Evolutionary conservation across 1,140 invertebrate genomes (phyloP).

Genomic region (Hyles vespertilio): DNA sequence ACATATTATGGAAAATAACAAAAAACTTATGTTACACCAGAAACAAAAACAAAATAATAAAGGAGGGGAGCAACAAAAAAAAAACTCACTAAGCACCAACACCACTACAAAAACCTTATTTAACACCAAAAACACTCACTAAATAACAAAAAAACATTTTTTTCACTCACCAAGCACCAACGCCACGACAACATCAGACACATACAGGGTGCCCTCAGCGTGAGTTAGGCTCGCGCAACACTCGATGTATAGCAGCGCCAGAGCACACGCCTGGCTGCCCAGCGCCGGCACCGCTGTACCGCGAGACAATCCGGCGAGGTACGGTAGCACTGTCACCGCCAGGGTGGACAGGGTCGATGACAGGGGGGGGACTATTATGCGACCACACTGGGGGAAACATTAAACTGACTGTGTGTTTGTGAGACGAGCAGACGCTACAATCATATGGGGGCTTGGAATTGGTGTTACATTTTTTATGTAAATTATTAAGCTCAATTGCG

Average conservation of each 20-base stretch:
- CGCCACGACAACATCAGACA: conserved; percentile 20
- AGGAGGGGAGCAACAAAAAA: no score
- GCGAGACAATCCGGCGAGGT: conserved; percentile 10
- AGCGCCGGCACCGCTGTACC: neutral
- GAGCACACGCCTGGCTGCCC: conserved; percentile 8
- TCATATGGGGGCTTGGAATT: no score
- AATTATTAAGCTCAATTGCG: no score
- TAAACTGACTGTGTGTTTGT: no score
- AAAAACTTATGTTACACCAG: no score
- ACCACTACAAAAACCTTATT: neutral
- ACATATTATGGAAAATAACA: no score
- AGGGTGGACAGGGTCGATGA: neutral
- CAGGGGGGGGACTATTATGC: conserved; percentile 1
- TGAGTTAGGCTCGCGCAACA: conserved; percentile 21
- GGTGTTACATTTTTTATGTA: no score
- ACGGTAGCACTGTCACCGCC: conserved; percentile 8
- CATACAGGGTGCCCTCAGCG: conserved; percentile 17
- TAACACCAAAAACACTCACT: no score
- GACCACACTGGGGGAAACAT: conserved; percentile 15
- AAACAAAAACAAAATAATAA: no score
- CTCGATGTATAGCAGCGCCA: conserved; percentile 25
- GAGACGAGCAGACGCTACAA: no score
- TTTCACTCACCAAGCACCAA: conserved; percentile 23
- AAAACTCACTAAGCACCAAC: neutral
- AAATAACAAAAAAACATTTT: no score